Evolutionary conservation across 2,113 vertebrate species (phyloP).

Genomic region (Rhinichthys klamathensis): DNA sequence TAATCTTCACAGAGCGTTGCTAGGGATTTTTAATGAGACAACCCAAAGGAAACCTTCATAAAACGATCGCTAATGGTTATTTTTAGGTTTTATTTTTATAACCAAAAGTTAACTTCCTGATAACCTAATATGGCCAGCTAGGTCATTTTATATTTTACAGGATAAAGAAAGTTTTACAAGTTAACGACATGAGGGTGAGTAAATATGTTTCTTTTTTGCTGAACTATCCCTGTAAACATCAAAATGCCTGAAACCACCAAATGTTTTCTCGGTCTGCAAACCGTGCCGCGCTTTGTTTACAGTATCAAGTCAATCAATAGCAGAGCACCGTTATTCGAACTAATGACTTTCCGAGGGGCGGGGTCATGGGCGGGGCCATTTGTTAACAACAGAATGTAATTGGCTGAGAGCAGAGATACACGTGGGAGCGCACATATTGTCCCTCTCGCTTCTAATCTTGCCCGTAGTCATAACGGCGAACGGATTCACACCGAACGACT

Average conservation of each 20-base stretch:
- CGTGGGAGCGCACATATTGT: conserved; percentile 64
- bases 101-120: too few species aligned
- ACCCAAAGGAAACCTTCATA: not conserved
- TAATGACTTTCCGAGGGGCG: not conserved
- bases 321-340: conserved; percentile 19
- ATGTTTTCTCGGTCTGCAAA: not conserved
- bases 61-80: too few species aligned
- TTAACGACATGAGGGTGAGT: not conserved
- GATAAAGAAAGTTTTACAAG: not conserved
- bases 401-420: conserved; percentile 67
- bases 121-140: not conserved
- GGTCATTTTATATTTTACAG: not conserved
- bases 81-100: not conserved
- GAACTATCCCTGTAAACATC: not conserved
- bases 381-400: conserved; percentile 59
- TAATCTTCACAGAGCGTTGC: not conserved
- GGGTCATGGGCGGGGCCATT: conserved; percentile 57
- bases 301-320: conserved; percentile 6
- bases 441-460: conserved; percentile 33
- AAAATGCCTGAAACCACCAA: not conserved
- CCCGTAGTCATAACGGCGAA: conserved; percentile 23
- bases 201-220: not conserved
- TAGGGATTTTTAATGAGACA: not conserved
- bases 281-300: conserved; percentile 36
- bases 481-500: not conserved